Base-by-base conservation (phyloP, 2,888 invertebrate genomes). In the Alentia gelatinosa region DNA sequence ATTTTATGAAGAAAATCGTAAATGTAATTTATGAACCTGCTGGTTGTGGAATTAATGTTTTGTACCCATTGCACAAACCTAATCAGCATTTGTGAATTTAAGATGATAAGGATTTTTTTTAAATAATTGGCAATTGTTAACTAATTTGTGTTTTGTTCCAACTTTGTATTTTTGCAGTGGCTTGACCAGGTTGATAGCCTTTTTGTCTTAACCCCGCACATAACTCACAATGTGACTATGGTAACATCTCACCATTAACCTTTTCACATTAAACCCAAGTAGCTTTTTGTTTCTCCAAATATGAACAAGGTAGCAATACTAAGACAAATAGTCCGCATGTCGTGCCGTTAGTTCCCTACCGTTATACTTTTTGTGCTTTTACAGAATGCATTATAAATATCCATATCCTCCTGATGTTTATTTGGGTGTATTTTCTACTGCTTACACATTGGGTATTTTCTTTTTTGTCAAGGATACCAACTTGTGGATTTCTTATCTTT, bases 131-230 rank as follows among this genome's bases (percentile, higher is more conserved):
- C 56, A 26, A 19, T 30, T 68, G 26, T 30, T 68, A 12, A 68
- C 68, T 68, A 68, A 68, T 68, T 19, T 4, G 33, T 68, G 68
- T 68, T 68, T 56, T 68, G 33, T 68, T 68, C 12, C 23, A n/a
- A 68, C 33, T 68, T 68, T 68, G 33, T 68, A 68, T 83, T 83
- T 40, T 83, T 83, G 83, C 83, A 83, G 83, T 83, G 83, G 83
- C 39, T 83, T 83, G 83, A n/a, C 83, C 83, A 83, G 83, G 83
- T 83, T 83, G 35, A 83, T 35, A 19, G 39, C 39, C 35, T 83
- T 83, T 83, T 68, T 68, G 68, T 68, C 68, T 68, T 68, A 68
- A 68, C 68, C 68, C 68, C n/a, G 68, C 68, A 68, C 68, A 68
- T 68, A 68, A 68, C 68, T 30, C 68, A 12, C 12, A n/a, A 5